Evolutionary conservation across 2,113 vertebrate species (phyloP), one percentile per base, ranked within the genome.

Genomic region (Macquaria australasica): DNA sequence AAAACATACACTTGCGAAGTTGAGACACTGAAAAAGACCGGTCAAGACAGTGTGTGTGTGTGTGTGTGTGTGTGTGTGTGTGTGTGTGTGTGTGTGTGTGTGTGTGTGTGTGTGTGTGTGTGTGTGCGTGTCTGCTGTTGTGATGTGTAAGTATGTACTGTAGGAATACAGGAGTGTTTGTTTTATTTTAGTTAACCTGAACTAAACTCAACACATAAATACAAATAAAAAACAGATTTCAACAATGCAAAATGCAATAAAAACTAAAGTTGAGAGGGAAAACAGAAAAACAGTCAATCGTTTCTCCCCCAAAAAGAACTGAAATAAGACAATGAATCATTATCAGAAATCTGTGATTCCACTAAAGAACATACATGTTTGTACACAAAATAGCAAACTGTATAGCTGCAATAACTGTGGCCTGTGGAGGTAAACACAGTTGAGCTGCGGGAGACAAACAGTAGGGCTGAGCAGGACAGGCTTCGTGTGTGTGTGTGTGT

Each of bases 1-100:
- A 75, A 51, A 85, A 88, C 73, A 69, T 7, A 84, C 56, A 87
- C n/a, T 56, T 70, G 62, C 31, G 1, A 60, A 62, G 62, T 66
- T 63, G 28, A 79, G 75, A 84, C 31, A 67, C 28, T 60, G 50
- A 62, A 80, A 76, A 63, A 81, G 39, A 15, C 15, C 15, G 3
- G n/a, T 66, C 56, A 72, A 39, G 78, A 43, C n/a, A 34, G 20
- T 51, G 64, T 53, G 51, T 48, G 41, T 75, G 45, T 81, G 58
- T 58, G 18, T 37, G 37, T 37, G 51, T 48, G 41, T 75, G 45
- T 81, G 58, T 58, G 18, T 37, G 37, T 37, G 20, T 51, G 64
- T 53, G 51, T 48, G 41, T 75, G 45, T 81, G 58, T 58, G 18
- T 37, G 37, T 37, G 20, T 51, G 64, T 53, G 51, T 48, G 41